phyloP scores from a whole-genome alignment of 1,140 invertebrate species.

The Mercenaria mercenaria region DNA sequence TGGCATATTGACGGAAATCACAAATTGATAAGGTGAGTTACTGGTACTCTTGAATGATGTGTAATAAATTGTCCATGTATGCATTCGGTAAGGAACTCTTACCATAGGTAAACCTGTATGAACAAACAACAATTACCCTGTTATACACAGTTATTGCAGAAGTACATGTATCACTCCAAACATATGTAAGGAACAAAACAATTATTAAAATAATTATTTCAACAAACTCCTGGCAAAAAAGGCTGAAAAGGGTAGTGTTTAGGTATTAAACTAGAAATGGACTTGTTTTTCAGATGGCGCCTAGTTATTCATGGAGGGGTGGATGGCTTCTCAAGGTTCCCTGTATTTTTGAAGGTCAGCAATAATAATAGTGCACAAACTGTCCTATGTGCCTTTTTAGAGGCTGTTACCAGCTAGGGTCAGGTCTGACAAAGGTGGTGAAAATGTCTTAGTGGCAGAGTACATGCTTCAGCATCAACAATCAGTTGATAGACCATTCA shows the following conservation, averaged over 20 bases:
- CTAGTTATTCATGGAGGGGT: conserved; percentile 72
- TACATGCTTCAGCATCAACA: conserved; percentile 60
- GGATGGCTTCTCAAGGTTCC: conserved; percentile 66
- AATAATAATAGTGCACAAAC: conserved; percentile 64
- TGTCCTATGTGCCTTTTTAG: conserved; percentile 61
- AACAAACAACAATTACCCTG: neutral
- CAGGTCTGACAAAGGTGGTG: conserved; percentile 66
- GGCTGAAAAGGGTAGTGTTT: neutral
- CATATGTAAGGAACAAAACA: neutral
- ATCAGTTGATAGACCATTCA: neutral
- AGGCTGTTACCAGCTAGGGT: conserved; percentile 67
- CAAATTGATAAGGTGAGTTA: conserved; percentile 37
- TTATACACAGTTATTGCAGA: neutral
- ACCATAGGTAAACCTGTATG: neutral
- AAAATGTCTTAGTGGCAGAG: conserved; percentile 66
- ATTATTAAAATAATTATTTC: neutral
- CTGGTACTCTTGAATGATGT: neutral
- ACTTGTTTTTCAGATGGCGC: conserved; percentile 64
- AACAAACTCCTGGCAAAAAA: neutral
- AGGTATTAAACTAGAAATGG: neutral
- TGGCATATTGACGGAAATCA: conserved; percentile 64
- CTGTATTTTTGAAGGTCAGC: conserved; percentile 55
- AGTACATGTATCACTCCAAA: neutral
- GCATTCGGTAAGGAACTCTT: neutral
- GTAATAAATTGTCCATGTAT: neutral